Conservation (phyloP, 2,113 vertebrate genomes). For the Emberiza fucata region DNA sequence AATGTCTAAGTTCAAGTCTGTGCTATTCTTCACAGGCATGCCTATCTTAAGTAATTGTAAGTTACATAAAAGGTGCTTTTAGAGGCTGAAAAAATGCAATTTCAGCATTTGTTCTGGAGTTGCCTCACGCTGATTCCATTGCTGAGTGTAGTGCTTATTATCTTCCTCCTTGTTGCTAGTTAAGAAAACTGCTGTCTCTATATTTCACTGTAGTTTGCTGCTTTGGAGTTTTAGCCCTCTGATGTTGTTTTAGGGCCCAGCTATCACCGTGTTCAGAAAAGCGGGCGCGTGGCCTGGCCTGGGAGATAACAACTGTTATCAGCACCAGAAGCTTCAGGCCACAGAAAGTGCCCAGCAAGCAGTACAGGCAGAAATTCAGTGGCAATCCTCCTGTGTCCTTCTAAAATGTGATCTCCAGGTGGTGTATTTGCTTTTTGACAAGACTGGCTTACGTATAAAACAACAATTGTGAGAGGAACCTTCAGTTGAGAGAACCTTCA, state of each 20-base stretch:
- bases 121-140: fast-evolving
- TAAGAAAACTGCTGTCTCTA: neutral
- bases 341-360: neutral
- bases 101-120: neutral
- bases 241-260: neutral
- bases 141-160: neutral
- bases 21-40: neutral
- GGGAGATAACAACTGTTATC: constrained; percentile 38
- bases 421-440: neutral
- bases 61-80: neutral
- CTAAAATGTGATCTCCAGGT: neutral
- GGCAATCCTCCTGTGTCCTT: fast-evolving
- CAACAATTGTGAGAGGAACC: neutral
- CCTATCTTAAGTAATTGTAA: neutral
- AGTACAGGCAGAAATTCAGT: neutral
- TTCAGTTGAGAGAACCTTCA: neutral
- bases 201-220: neutral
- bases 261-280: neutral
- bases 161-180: neutral
- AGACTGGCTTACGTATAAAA: neutral
- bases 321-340: neutral
- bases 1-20: neutral
- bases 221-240: neutral
- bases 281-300: fast-evolving
- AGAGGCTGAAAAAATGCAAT: neutral